Base-by-base conservation (phyloP, 2,113 vertebrate species). In the Trachemys scripta region DNA sequence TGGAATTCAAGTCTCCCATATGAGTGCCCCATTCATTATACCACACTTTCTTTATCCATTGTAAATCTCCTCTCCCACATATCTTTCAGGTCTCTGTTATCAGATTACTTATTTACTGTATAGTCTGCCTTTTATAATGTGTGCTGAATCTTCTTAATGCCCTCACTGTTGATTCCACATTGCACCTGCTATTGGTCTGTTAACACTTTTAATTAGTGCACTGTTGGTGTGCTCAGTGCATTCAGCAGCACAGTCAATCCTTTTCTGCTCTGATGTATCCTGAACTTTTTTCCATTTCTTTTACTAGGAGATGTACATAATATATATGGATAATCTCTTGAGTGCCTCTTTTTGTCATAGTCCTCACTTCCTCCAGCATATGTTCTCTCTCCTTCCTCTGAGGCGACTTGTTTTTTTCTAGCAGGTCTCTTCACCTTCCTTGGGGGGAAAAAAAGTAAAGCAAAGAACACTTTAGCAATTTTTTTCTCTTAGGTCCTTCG, bases 181-280 rank as follows among this genome's bases (percentile, higher is more conserved):
- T 45, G 45, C 3, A 14, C 62, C 51, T 25, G 2, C 35, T 92
- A 57, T 72, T 50, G 0, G 53, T 57, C 42, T 80, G 42, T 17
- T 8, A 25, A 20, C 1, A 0, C 2, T 53, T 88, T 1, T 4
- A 5, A 0, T 20, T 14, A 5, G 4, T 1, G 1, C 5, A 22
- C 47, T 1, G 0, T 22, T 69, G 0, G 0, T 22, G n/a, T 79
- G 47, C 24, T 86, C 80, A 0, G 0, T 3, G 0, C 22, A 14
- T 50, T 29, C 72, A 16, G 19, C 3, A 11, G 59, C 20, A 7
- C 42, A 12, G 6, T 51, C 1, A 0, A 20, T 8, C 38, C 56
- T 62, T 62, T 42, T 57, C 78, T 80, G 17, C 50, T 53, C 80
- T 81, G 53, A 80, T 5, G 0, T 42, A 22, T 84, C 79, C 65